These are phyloP conservation scores for Rhyacophila brunnea DNA, from an alignment of 1,140 invertebrate genomes.

Conservation along the genomic window DNA sequence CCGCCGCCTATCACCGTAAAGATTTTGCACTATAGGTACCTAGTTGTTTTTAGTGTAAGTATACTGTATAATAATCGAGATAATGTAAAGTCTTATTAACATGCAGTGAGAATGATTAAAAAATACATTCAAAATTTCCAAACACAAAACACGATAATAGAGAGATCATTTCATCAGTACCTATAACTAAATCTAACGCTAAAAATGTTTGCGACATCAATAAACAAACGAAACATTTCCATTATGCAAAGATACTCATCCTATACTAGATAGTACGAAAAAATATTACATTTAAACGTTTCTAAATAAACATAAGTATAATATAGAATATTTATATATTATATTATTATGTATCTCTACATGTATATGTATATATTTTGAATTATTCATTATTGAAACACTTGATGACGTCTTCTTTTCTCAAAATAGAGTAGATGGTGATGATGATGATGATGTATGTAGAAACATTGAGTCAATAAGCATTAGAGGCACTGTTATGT, in stretches of 20 bases:
- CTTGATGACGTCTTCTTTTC: not conserved
- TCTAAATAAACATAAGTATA: slow-evolving; percentile 8
- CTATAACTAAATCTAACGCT: slow-evolving; percentile 27
- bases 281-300: not conserved
- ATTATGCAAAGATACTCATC: slow-evolving; percentile 3
- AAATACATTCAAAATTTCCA: no score
- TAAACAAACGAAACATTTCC: slow-evolving; percentile 17
- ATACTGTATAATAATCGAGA: no score
- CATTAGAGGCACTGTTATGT: slow-evolving; percentile 27
- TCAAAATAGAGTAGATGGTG: slow-evolving; percentile 14
- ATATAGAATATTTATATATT: not conserved
- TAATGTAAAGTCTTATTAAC: no score
- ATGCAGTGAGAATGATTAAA: no score
- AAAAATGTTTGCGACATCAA: slow-evolving; percentile 31
- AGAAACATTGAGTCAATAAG: slow-evolving; percentile 28
- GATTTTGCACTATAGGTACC: no score
- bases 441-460: slow-evolving; percentile 11
- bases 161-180: slow-evolving; percentile 33
- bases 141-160: slow-evolving; percentile 9
- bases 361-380: slow-evolving; percentile 12
- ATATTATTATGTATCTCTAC: not conserved
- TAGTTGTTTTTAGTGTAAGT: no score
- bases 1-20: no score
- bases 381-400: slow-evolving; percentile 2
- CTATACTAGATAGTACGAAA: not conserved